A percentile compares a stretch with the other conserved stretches of the same genome.
phyloP scores from a whole-genome alignment of 2,113 vertebrate genomes.

The Euleptes europaea region DNA sequence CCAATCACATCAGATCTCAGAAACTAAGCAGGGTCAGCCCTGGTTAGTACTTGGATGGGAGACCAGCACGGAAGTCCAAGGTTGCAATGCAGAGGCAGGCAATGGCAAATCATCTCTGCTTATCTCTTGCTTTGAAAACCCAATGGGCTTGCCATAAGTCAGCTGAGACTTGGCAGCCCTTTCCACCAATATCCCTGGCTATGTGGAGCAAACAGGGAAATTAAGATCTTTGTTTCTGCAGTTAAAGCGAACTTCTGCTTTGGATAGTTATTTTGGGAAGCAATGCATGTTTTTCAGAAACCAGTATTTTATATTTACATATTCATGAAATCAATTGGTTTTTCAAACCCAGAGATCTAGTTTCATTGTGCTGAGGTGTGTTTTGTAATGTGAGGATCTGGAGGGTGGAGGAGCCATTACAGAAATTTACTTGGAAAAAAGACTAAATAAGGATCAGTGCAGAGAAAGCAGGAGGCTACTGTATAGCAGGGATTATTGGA shows the following conservation, averaged over 20 bases:
- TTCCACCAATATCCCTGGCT: no score
- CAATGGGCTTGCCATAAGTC: no score
- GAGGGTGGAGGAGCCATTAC: conserved; percentile 43
- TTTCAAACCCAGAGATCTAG: conserved; percentile 40
- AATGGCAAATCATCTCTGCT: no score
- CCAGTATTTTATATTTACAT: conserved; percentile 45
- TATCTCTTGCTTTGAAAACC: no score
- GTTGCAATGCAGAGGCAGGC: no score
- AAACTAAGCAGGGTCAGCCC: no score
- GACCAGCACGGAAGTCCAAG: no score
- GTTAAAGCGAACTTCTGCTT: conserved; percentile 36
- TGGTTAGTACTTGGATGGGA: no score
- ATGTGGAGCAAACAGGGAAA: conserved; percentile 8
- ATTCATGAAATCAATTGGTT: no score
- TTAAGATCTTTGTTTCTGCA: conserved; percentile 25
- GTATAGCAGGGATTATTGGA: conserved; percentile 21
- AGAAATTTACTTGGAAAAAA: conserved; percentile 4
- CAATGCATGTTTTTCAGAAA: conserved; percentile 46
- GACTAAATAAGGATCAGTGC: conserved; percentile 27
- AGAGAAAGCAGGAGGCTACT: conserved; percentile 36
- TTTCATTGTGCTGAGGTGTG: neutral
- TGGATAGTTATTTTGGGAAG: conserved; percentile 48
- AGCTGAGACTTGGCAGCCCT: no score
- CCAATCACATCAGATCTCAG: no score
- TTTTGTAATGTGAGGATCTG: conserved; percentile 47